phyloP scores from a whole-genome alignment of 2,113 vertebrate genomes.

The Leptobrachium leishanense region DNA sequence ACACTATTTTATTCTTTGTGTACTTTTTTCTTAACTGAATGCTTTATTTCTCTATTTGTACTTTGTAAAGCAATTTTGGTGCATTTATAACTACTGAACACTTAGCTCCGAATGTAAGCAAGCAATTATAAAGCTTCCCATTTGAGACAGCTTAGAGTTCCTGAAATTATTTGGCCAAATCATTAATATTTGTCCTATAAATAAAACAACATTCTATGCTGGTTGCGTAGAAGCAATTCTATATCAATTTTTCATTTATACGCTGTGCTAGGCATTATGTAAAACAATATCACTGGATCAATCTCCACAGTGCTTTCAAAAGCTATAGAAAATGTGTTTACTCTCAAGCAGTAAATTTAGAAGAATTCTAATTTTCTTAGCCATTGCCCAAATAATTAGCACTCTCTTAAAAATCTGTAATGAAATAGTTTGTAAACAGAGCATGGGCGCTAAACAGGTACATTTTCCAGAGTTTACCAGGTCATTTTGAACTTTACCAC shows the following conservation, averaged over 20 bases:
- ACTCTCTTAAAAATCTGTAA: conserved; percentile 18
- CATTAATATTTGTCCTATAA: neutral
- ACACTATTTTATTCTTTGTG: no score
- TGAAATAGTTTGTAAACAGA: neutral
- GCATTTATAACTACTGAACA: neutral
- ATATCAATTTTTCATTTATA: conserved; percentile 2
- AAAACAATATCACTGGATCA: neutral
- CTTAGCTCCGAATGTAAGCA: neutral
- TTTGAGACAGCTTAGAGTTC: neutral
- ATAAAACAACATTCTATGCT: neutral
- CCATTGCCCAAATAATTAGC: conserved; percentile 28
- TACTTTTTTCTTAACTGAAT: no score
- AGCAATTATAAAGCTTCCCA: neutral
- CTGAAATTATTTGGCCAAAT: neutral
- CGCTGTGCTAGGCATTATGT: neutral
- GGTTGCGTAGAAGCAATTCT: neutral
- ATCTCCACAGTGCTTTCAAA: neutral
- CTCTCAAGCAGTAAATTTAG: conserved; percentile 20
- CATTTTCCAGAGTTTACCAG: neutral
- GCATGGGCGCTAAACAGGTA: neutral
- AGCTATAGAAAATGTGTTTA: conserved; percentile 17
- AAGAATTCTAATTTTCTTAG: conserved; percentile 25
- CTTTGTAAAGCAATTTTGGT: neutral
- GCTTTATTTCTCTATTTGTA: no score
- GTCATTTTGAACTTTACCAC: neutral